Evolutionary conservation across 2,888 invertebrate genomes (phyloP), one percentile per base, ranked within the genome.

Genomic region (Ornithoptera alexandrae): DNA sequence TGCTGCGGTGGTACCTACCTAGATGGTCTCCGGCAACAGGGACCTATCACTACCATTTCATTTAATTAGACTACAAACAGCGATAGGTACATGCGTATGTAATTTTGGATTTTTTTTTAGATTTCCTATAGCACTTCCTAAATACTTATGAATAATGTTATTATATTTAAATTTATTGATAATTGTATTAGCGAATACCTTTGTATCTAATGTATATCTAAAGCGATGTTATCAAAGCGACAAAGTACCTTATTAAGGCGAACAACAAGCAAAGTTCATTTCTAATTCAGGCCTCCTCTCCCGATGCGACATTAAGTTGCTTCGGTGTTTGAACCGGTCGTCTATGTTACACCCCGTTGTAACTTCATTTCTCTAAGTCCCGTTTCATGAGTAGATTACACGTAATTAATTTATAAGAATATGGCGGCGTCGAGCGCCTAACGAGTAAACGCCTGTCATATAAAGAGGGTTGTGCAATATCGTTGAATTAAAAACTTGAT

Each of bases 331-430:
- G 81, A 85, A 83, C 81, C 82, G 77, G 59, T 50, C 57, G 60
- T 61, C 66, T 68, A 65, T 81, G 74, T 82, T 80, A 78, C 79
- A 80, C 76, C 78, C 82, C 80, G 86, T 85, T 85, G 91, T 92
- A 91, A 91, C 89, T 92, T 90, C 90, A 90, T 91, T 90, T 87
- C 89, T 84, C 84, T 88, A 88, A 90, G 89, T 84, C 90, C 86
- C 88, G 87, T 88, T 89, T 87, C 89, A 89, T 85, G 90, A 89
- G 92, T 89, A 92, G 92, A 92, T 92, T 92, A 92, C 92, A 88
- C 87, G 92, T 92, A 92, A 92, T 92, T 92, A 92, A 92, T 92
- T 92, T 92, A 92, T 92, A 92, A 92, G 92, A 92, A 91, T 91
- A 92, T 91, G 89, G 90, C 85, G 82, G 76, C 81, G 80, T 82